These are phyloP conservation scores for Coturnix japonica DNA, from an alignment of 2,113 vertebrate genomes.

Conservation along the genomic window DNA sequence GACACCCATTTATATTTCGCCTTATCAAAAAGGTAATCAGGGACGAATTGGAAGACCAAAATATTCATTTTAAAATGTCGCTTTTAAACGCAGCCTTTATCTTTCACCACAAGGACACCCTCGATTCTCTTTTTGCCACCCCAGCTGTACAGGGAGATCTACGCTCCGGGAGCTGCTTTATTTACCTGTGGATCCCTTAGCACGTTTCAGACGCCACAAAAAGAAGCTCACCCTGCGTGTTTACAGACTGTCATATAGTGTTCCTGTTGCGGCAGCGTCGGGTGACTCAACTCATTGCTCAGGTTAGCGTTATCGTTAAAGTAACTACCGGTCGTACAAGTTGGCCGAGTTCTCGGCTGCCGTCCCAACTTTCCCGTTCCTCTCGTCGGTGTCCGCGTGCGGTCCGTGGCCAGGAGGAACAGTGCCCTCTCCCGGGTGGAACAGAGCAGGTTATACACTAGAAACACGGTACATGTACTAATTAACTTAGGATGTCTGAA, in stretches of 20 bases:
- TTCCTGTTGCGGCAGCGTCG: conserved; percentile 11
- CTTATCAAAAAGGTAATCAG: not conserved
- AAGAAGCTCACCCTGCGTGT: not conserved
- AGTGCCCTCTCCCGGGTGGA: conserved; percentile 63
- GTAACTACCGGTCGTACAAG: conserved; percentile 18
- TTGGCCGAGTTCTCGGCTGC: not conserved
- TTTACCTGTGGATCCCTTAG: not conserved
- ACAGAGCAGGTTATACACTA: not conserved
- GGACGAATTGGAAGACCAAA: not conserved
- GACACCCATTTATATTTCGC: not conserved
- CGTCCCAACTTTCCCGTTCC: not conserved
- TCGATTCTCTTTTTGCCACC: not conserved
- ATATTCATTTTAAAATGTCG: not conserved
- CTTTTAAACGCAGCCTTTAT: not conserved
- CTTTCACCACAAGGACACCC: not conserved
- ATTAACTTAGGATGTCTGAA: not conserved
- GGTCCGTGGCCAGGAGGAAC: not conserved
- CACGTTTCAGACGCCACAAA: not conserved
- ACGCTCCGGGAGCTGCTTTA: not conserved
- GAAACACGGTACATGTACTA: not conserved
- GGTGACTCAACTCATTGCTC: not conserved
- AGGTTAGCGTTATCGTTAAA: conserved; percentile 19
- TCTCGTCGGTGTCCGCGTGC: not conserved
- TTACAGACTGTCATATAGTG: not conserved
- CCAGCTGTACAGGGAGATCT: not conserved